These are phyloP conservation scores for Macrobrachium rosenbergii DNA, from an alignment of 1,140 invertebrate species.

Conservation along the genomic window DNA sequence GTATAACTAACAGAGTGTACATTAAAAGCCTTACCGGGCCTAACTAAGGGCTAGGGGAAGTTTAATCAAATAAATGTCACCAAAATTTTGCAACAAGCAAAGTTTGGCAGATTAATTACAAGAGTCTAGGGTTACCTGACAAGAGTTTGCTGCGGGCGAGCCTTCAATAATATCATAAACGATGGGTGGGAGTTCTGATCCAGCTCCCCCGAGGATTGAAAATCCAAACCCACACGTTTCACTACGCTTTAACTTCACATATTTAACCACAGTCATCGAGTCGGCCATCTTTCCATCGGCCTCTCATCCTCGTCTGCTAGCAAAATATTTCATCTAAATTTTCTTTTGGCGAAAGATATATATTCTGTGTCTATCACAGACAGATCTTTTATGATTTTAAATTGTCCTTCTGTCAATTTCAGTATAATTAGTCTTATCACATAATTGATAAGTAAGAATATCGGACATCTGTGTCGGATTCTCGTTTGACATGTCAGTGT, in stretches of 20 bases:
- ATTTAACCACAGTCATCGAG: slow-evolving; percentile 43
- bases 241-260: slow-evolving; percentile 67
- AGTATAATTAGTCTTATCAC: background rate
- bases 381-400: background rate
- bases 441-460: background rate
- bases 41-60: background rate
- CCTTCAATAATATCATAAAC: slow-evolving; percentile 93
- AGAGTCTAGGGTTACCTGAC: slow-evolving; percentile 79
- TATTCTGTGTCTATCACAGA: background rate
- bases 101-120: background rate
- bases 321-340: slow-evolving; percentile 29
- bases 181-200: slow-evolving; percentile 83
- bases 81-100: no score
- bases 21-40: no score
- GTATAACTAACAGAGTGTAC: no score
- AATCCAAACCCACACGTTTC: slow-evolving; percentile 81
- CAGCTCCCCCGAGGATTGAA: slow-evolving; percentile 87
- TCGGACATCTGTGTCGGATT: background rate
- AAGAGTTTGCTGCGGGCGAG: slow-evolving; percentile 88
- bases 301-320: slow-evolving; percentile 11
- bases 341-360: background rate
- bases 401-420: background rate
- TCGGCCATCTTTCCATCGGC: slow-evolving; percentile 60
- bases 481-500: slow-evolving; percentile 16
- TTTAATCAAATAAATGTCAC: background rate